Conservation (phyloP, 2,113 vertebrate genomes). For the Bubo blakistoni region DNA sequence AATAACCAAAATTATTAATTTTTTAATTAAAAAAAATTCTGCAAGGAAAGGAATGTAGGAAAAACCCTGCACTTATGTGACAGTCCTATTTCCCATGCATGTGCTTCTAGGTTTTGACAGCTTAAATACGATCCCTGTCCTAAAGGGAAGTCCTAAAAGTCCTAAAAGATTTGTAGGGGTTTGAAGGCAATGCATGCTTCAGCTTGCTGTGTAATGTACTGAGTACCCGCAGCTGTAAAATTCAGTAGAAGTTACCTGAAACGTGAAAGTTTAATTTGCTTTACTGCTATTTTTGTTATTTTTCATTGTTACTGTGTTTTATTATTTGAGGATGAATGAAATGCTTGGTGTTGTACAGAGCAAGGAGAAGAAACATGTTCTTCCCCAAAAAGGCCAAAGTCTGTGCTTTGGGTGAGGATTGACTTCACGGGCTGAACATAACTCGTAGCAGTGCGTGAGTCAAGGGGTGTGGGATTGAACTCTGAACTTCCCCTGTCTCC, state of each 20-base stretch:
- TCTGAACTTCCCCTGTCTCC: not conserved
- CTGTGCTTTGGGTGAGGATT: fast-evolving
- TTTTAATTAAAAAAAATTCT: not conserved
- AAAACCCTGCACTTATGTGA: not conserved
- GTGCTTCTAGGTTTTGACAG: not conserved
- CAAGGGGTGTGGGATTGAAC: fast-evolving
- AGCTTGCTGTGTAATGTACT: not conserved
- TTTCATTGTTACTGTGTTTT: not conserved
- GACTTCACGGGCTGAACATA: fast-evolving
- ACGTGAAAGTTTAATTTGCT: fast-evolving
- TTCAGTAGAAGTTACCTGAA: too few species aligned
- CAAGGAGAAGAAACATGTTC: fast-evolving
- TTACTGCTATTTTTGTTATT: not conserved
- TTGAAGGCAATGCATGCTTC: not conserved
- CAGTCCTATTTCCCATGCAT: fast-evolving
- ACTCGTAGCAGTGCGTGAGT: fast-evolving
- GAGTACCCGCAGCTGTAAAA: too few species aligned
- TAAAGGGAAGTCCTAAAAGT: too few species aligned
- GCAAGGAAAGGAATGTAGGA: not conserved
- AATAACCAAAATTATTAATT: too few species aligned
- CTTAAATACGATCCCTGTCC: not conserved
- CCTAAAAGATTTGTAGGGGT: too few species aligned
- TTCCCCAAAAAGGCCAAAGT: not conserved
- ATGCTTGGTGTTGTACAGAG: not conserved
- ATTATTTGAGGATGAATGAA: not conserved